Evolutionary conservation across 2,113 vertebrate species (phyloP), one percentile per base, ranked within the genome.

Genomic region (Oryzias woworae): DNA sequence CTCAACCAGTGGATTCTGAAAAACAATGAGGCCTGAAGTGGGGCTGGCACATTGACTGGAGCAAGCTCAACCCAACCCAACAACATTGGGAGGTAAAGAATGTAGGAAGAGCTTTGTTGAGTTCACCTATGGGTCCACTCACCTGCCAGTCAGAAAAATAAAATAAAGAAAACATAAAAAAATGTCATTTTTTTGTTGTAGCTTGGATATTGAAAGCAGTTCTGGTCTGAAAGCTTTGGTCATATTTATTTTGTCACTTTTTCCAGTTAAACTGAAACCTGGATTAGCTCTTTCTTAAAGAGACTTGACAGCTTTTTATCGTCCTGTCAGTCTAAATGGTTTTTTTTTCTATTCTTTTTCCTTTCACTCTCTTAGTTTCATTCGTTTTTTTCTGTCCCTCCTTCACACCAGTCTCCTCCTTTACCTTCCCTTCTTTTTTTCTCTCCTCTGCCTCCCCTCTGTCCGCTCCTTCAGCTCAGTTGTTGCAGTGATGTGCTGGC

Each of bases 401-500:
- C 0, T 69, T 77, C 61, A 47, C 50, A 70, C 61, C 72, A 63
- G 53, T 58, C 72, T 65, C 66, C 61, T 63, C 69, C 53, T 53
- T 24, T 10, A n/a, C 48, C 68, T 20, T 18, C 60, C 44, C 53
- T 26, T 58, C 20, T n/a, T 48, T 49, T 55, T 62, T 58, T 47
- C 64, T 69, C 77, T 73, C 52, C 69, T 75, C 68, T 68, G 53
- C 45, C 57, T 73, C 75, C 47, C 62, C 22, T 60, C 73, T 72
- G 53, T 67, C 64, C 64, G 20, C 50, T 58, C 62, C 22, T 68
- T 70, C 56, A 13, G 20, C 66, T 88, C 74, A 71, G 66, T 86
- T 31, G 14, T 31, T 67, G 83, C 71, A 87, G 84, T 80, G 80
- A 88, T 90, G 89, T 52, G 58, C 75, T 17, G 28, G 60, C 80